phyloP scores from a whole-genome alignment of 2,888 invertebrate species.

The Tricholauxania praeusta region DNA sequence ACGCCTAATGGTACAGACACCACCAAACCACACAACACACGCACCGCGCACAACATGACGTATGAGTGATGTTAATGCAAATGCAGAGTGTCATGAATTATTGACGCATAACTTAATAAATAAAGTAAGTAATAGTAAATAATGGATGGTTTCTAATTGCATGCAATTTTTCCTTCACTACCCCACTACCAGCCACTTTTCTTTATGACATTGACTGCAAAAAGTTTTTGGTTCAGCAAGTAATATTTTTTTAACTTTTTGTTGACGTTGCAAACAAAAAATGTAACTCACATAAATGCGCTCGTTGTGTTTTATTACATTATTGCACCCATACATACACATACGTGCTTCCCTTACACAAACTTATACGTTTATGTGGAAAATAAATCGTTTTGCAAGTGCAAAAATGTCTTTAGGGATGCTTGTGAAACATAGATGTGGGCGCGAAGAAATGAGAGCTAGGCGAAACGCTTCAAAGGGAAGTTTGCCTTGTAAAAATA shows the following conservation, averaged over 20 bases:
- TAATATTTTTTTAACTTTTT: background rate
- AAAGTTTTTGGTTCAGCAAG: background rate
- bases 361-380: background rate
- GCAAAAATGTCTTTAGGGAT: slow-evolving; percentile 1
- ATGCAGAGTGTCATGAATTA: background rate
- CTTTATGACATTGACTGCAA: background rate
- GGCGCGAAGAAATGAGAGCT: background rate
- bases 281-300: background rate
- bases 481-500: background rate
- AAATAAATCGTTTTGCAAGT: slow-evolving; percentile 16
- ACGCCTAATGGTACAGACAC: too few species aligned
- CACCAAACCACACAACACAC: too few species aligned
- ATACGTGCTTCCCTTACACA: too few species aligned
- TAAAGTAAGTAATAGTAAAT: background rate
- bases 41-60: background rate
- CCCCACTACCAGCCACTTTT: background rate
- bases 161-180: background rate
- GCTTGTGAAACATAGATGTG: background rate
- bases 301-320: background rate
- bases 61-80: slow-evolving; percentile 10
- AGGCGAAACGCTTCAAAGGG: background rate
- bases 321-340: background rate
- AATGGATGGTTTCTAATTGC: slow-evolving; percentile 1
- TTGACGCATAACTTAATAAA: slow-evolving; percentile 10
- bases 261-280: background rate